Evolutionary conservation across 2,888 invertebrate species (phyloP), one percentile per base, ranked within the genome.

Genomic region (Sphaerophoria rueppellii): DNA sequence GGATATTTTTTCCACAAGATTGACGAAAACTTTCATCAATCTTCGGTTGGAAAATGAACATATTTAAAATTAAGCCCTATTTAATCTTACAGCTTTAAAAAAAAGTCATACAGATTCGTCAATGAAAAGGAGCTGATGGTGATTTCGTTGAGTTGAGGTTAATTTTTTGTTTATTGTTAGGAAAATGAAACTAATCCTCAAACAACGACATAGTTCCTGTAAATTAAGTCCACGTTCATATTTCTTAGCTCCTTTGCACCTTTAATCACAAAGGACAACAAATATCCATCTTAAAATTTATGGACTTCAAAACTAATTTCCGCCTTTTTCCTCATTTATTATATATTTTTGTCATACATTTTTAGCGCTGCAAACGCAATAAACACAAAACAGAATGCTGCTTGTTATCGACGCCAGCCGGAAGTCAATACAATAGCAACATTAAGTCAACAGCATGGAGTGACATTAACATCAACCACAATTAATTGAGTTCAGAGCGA

Each of bases 401-500:
- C 12, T n/a, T 61, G 43, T 61, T 61, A 61, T 61, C 61, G 12
- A 34, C 43, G 37, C 16, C 16, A 34, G 46, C 61, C 61, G 61
- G 61, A 61, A 61, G 34, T 32, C 9, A 32, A n/a, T 14, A 32
- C 46, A 46, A 46, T 35, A 4, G 11, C 12, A 14, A 40, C 14
- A 4, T 24, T 9, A 43, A 43, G 12, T 24, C 4, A 16, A n/a
- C 9, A 5, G 7, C n/a, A n/a, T 32, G 9, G 9, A 12, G n/a
- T n/a, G 46, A 34, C 57, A n/a, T 57, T 4, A 5, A 61, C n/a
- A 7, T 6, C 24, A 11, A 43, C 43, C 43, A 43, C 43, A 43
- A 43, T 43, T 61, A 46, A 61, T 46, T 61, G 46, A 61, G 61
- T 61, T 34, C 43, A 61, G 7, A 61, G 61, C n/a, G 46, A 46